Conservation (phyloP, 2,888 invertebrate genomes). For the Sarcophaga carnaria region DNA sequence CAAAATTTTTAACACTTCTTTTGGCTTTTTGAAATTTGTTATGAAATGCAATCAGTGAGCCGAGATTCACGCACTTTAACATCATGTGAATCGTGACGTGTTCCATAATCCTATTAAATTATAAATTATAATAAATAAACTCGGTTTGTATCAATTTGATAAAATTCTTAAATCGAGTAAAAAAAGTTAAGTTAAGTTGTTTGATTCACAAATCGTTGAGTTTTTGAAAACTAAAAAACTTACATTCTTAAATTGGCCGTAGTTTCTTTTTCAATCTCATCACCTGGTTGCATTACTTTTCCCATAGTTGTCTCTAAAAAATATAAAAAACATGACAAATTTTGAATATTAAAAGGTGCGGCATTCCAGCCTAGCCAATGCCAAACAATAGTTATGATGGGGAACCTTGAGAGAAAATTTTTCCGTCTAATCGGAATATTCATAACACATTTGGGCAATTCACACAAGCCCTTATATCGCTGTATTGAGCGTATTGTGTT, state of each 20-base stretch:
- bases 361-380: too few species aligned
- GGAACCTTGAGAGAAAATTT: too few species aligned
- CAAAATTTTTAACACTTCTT: constrained; percentile 2
- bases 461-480: too few species aligned
- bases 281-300: constrained; percentile 54
- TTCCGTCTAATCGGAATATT: too few species aligned
- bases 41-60: not conserved
- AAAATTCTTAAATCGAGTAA: not conserved
- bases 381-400: too few species aligned
- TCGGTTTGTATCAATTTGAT: not conserved
- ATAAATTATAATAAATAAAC: too few species aligned
- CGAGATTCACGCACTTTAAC: constrained; percentile 14
- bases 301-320: constrained; percentile 70
- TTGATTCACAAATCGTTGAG: too few species aligned
- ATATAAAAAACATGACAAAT: not conserved
- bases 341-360: not conserved
- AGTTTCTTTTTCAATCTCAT: constrained; percentile 55
- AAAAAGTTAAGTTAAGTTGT: not conserved
- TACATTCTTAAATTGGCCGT: constrained; percentile 48
- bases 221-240: constrained; percentile 11
- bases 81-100: constrained; percentile 13
- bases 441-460: too few species aligned
- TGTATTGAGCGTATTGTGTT: too few species aligned
- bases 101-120: constrained; percentile 4
- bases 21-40: constrained; percentile 14